A percentile compares a stretch with the other conserved stretches of the same genome.
Evolutionary conservation across 2,797 vertebrate species (phyloP).

Genomic region (Heterohyrax brucei): DNA sequence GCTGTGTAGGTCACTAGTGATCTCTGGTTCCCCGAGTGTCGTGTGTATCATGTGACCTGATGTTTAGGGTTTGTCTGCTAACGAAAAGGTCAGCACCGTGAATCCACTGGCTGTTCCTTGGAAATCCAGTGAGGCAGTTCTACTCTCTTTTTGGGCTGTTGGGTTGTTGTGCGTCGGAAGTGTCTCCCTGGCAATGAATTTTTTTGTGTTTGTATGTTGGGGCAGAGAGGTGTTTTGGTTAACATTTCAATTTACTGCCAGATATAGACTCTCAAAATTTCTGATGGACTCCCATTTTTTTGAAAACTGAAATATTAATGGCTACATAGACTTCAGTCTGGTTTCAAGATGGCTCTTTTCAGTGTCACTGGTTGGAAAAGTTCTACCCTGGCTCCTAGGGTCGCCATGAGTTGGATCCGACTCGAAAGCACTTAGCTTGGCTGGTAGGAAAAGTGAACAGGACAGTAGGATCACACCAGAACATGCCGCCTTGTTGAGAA

Average conservation of each 20-base stretch:
- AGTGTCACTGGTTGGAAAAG: background rate
- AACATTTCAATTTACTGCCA: background rate
- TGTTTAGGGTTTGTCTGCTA: background rate
- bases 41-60: background rate
- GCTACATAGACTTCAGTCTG: background rate
- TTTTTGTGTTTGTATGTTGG: no score
- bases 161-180: no score
- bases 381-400: background rate
- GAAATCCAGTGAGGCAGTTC: no score
- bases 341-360: constrained; percentile 29
- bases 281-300: background rate
- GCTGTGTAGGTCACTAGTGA: background rate
- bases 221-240: background rate
- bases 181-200: no score
- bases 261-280: background rate
- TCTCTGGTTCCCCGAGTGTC: background rate
- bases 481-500: background rate
- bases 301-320: constrained; percentile 25
- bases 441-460: background rate
- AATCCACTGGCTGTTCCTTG: no score
- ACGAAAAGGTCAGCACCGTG: no score
- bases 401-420: no score
- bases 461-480: constrained; percentile 19
- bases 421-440: no score
- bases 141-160: no score